Base-by-base conservation (phyloP, 2,113 vertebrate species). In the Hystrix brachyura region DNA sequence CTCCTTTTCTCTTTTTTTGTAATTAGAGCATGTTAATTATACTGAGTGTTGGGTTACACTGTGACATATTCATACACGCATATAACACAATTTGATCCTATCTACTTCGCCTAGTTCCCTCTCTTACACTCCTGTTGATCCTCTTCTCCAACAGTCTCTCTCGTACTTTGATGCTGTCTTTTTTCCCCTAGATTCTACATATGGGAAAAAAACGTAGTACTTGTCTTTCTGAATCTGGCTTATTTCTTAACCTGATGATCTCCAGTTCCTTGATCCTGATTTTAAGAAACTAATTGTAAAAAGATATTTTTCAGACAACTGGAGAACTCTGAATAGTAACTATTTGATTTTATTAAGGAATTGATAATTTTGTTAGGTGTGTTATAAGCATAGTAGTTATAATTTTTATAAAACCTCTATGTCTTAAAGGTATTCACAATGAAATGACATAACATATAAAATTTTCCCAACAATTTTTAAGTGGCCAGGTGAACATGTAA, bases 341-440 rank as follows among this genome's bases (percentile, higher is more conserved):
- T 92, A 85, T 89, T 92, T 92, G 21, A 81, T 88, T 55, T 65
- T 51, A 81, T 59, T 81, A 72, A 74, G 9, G 21, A 94, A 87
- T n/a, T 87, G 14, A 46, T 79, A 69, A 60, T 79, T 95, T 83
- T 92, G 32, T 67, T 94, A 94, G 27, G 23, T 65, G 10, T 86
- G 79, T 94, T n/a, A 82, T 10, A 3, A 85, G 34, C 51, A 65
- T 32, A 55, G 43, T 78, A 13, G 11, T 51, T 72, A 43, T 29
- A 23, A 29, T 43, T 82, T 48, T 91, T 34, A 53, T 65, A 62
- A 25, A 74, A 27, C 2, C 25, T 71, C 25, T 46, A 29, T 74
- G 71, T 69, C 27, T 80, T 53, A 59, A 43, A 51, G 13, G 34
- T 55, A 95, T 23, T 12, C 62, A 14, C 1, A 48, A n/a, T 60